Percentiles rank a stretch among this genome's conserved stretches.
Evolutionary conservation across 2,888 invertebrate species (phyloP).

Genomic region (Adineta ricciae): DNA sequence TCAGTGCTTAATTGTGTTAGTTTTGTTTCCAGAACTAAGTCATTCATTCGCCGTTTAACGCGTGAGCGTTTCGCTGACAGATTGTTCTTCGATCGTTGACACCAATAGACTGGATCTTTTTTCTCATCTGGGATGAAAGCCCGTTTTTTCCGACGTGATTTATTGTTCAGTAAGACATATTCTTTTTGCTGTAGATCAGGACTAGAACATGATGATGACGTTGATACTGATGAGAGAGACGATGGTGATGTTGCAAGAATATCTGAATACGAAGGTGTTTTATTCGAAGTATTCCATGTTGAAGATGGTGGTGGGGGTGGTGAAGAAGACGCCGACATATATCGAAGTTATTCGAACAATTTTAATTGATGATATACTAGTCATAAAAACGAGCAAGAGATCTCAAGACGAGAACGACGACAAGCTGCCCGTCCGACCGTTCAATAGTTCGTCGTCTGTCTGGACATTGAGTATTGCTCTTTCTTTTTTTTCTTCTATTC

Average conservation of each 20-base stretch:
- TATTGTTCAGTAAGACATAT: not conserved
- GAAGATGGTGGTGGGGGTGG: not conserved
- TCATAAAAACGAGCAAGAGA: not conserved
- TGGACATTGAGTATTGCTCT: not conserved
- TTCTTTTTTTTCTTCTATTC: not conserved
- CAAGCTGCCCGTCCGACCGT: not conserved
- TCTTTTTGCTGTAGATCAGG: not conserved
- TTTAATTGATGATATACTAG: not conserved
- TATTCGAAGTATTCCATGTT: not conserved
- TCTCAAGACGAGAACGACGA: not conserved
- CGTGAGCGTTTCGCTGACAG: slow-evolving; percentile 1
- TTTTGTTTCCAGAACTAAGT: slow-evolving; percentile 3
- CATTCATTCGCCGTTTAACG: slow-evolving; percentile 11
- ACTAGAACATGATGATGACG: not conserved
- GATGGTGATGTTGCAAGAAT: not conserved
- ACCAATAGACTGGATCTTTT: slow-evolving; percentile 10
- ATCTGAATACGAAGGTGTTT: not conserved
- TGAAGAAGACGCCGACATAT: not conserved
- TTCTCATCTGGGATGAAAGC: slow-evolving; percentile 1
- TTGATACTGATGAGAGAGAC: not conserved
- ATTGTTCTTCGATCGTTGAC: slow-evolving; percentile 8
- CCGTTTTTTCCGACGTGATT: slow-evolving; percentile 3
- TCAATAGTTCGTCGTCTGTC: slow-evolving; percentile 3
- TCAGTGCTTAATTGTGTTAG: not conserved
- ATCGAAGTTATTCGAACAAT: not conserved